These are phyloP conservation scores for Nipponia nippon DNA, from an alignment of 2,113 vertebrate genomes.

Conservation along the genomic window DNA sequence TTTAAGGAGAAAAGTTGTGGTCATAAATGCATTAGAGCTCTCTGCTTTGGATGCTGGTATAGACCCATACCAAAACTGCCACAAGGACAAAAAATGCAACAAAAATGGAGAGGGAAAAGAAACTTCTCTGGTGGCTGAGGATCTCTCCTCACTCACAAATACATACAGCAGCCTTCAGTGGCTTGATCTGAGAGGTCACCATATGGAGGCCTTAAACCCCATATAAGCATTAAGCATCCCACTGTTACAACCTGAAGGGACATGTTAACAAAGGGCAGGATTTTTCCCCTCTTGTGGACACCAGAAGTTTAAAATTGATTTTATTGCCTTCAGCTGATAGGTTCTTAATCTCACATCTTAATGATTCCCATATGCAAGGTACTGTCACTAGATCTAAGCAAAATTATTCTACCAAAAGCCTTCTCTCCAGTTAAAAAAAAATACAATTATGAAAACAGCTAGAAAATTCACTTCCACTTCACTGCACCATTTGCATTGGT, in stretches of 20 bases:
- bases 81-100: not conserved
- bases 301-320: conserved; percentile 1
- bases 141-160: not conserved
- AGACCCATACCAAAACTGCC: not conserved
- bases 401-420: not conserved
- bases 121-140: not conserved
- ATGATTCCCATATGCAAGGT: not conserved
- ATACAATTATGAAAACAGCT: not conserved
- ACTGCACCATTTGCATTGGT: not conserved
- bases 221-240: not conserved
- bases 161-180: not conserved
- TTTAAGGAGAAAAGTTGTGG: not conserved
- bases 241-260: not conserved
- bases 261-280: not conserved
- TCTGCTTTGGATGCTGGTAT: not conserved
- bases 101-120: not conserved
- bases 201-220: not conserved
- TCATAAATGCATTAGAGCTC: not conserved
- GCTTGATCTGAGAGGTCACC: not conserved
- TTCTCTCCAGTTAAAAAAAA: not conserved
- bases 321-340: conserved; percentile 8
- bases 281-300: not conserved
- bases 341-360: not conserved
- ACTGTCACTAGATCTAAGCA: not conserved
- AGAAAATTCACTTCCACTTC: not conserved